phyloP scores from a whole-genome alignment of 92 coral and sea anemone genomes.

The Heliopora coerulea region DNA sequence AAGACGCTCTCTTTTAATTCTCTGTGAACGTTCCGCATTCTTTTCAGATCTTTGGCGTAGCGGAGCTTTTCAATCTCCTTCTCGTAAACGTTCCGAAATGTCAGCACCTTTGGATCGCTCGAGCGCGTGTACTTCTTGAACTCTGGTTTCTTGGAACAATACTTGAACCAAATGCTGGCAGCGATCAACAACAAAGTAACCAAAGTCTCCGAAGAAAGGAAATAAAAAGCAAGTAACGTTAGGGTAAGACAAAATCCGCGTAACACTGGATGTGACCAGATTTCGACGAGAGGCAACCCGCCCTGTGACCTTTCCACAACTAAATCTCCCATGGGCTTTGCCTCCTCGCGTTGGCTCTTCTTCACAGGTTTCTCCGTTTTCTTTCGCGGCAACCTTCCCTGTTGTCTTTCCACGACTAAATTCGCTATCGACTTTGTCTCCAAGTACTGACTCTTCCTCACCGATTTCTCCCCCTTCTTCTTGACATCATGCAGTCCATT shows the following conservation, averaged over 20 bases:
- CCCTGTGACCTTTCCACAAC: background rate
- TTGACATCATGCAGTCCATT: conserved; percentile 10
- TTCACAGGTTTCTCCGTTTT: background rate
- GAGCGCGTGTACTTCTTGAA: conserved; percentile 46
- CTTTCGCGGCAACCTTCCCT: conserved; percentile 4
- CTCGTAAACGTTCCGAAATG: conserved; percentile 28
- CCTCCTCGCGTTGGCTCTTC: background rate
- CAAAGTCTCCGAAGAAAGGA: conserved; percentile 14
- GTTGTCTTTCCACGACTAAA: background rate
- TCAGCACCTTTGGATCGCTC: conserved; percentile 26
- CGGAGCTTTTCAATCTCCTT: conserved; percentile 33
- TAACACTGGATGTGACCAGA: conserved; percentile 22
- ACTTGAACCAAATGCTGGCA: conserved; percentile 32
- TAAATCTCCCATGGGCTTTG: background rate
- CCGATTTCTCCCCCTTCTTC: background rate
- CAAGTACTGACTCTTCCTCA: background rate
- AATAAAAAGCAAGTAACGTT: conserved; percentile 23
- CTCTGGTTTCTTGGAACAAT: conserved; percentile 34
- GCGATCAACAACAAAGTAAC: conserved; percentile 16
- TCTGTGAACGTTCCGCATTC: conserved; percentile 32
- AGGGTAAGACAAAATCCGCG: conserved; percentile 25
- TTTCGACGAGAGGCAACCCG: conserved; percentile 3
- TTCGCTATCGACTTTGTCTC: background rate
- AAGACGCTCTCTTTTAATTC: conserved; percentile 29
- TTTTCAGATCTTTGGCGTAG: conserved; percentile 29